Evolutionary conservation across 2,797 vertebrate species (phyloP), one percentile per base, ranked within the genome.

Genomic region (Xenopus petersii): DNA sequence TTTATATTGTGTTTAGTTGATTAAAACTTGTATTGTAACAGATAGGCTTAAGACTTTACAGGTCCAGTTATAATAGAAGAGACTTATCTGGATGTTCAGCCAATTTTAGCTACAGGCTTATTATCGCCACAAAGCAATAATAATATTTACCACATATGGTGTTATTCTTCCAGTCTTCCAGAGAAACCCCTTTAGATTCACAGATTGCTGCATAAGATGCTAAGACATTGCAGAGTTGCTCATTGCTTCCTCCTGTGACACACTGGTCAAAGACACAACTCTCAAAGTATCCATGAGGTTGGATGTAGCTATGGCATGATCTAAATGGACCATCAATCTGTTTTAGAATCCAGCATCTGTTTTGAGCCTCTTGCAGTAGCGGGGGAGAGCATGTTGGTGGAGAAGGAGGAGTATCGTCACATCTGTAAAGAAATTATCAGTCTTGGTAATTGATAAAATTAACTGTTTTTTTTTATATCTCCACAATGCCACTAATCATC

Each of bases 201-300:
- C 94, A 94, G 46, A 91, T 90, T 16, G 87, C 80, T 71, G 81
- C 91, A 0, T 94, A 95, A 4, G 93, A 91, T 75, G 90, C 84
- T 67, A 94, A 78, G 49, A 93, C 87, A 66, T 87, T 82, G 66
- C 93, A 94, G 0, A 92, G 79, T 62, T 88, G 89, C 26, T 79
- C 48, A 11, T 60, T 77, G 77, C 89, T 81, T 4, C 93, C 92
- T 0, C 79, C 82, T 2, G 89, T 89, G 58, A 85, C 86, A 79
- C 94, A 95, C 17, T 92, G 86, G 81, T 95, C 94, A 13, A 86
- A 89, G 33, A 92, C 84, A 64, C 94, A 95, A 67, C 91, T 93
- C 26, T 80, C 85, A 3, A 93, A 81, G 65, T 91, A 94, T 30
- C 82, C 81, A 68, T 84, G 85, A 0, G 93, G 91, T 17, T 91